A percentile compares a stretch with the other conserved stretches of the same genome.
These are phyloP conservation scores for Agrotis segetum DNA, from an alignment of 2,888 invertebrate genomes.

Conservation along the genomic window DNA sequence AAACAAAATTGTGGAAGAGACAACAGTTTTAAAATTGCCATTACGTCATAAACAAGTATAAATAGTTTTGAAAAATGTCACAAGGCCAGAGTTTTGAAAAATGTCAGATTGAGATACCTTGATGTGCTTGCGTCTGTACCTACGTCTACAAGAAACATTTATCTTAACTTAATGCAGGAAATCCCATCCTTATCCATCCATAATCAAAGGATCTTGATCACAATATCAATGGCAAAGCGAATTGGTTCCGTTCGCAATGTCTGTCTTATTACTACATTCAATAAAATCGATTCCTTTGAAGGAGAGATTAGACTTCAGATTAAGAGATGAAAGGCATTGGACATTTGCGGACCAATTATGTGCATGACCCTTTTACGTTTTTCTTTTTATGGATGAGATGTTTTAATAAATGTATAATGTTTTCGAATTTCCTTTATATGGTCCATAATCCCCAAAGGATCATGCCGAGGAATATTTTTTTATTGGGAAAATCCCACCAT, in stretches of 20 bases:
- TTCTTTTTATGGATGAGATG: neutral
- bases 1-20: too few relatives aligned
- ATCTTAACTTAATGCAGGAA: slow-evolving; percentile 2
- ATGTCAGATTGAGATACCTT: too few relatives aligned
- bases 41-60: too few relatives aligned
- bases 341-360: slow-evolving; percentile 17
- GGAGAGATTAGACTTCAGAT: slow-evolving; percentile 28
- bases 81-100: too few relatives aligned
- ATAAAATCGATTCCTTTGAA: slow-evolving; percentile 46
- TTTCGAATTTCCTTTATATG: neutral
- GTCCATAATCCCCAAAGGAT: too few relatives aligned
- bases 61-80: too few relatives aligned
- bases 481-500: too few relatives aligned
- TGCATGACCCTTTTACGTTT: slow-evolving; percentile 12
- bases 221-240: slow-evolving; percentile 9
- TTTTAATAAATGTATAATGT: neutral
- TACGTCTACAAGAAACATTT: neutral
- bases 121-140: too few relatives aligned
- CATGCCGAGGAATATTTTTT: too few relatives aligned
- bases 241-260: slow-evolving; percentile 17
- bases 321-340: slow-evolving; percentile 34
- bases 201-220: slow-evolving; percentile 4
- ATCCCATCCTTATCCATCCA: neutral
- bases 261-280: slow-evolving; percentile 14
- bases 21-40: too few relatives aligned